Base-by-base conservation (phyloP, 2,888 invertebrate genomes). In the Parnassius smintheus region DNA sequence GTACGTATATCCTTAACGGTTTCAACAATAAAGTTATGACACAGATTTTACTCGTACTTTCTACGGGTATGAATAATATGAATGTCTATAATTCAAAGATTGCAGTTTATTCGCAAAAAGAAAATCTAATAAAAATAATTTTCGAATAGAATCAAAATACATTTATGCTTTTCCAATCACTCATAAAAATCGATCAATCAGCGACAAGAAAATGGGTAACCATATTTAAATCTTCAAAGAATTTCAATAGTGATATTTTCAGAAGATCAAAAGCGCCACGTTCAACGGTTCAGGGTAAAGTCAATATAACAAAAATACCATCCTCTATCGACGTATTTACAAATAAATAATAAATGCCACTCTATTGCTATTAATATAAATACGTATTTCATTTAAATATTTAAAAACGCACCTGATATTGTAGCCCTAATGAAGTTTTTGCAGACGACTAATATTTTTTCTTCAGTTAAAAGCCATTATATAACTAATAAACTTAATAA, bases 171-270 rank as follows among this genome's bases (percentile, higher is more conserved):
- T 63, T 51, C 46, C 46, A 55, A 52, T 55, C 54, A 55, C 18
- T 44, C 9, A 13, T 51, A 55, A 51, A 63, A 59, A 59, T 59
- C 64, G 51, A 64, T 64, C 64, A 64, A 49, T 64, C 64, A 48
- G 46, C 51, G 12, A 52, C 48, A 56, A 59, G 46, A 52, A 63
- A 59, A 64, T 49, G 48, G 56, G 48, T 56, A 56, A 64, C 56
- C 56, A 64, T 59, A 63, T 64, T 64, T 55, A 44, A 53, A 59
- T 64, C 64, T 64, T 64, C 64, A 64, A 64, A 64, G 64, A 59
- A 59, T 60, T 56, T 64, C 59, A 56, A 52, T 63, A 52, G 59
- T 60, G 59, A 52, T 64, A 64, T 64, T 56, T 63, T 59, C 42
- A 51, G 50, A 35, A 64, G 56, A 64, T 64, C 64, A 59, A 64